phyloP scores from a whole-genome alignment of 92 coral and sea anemone genomes.

The Porites evermanni region DNA sequence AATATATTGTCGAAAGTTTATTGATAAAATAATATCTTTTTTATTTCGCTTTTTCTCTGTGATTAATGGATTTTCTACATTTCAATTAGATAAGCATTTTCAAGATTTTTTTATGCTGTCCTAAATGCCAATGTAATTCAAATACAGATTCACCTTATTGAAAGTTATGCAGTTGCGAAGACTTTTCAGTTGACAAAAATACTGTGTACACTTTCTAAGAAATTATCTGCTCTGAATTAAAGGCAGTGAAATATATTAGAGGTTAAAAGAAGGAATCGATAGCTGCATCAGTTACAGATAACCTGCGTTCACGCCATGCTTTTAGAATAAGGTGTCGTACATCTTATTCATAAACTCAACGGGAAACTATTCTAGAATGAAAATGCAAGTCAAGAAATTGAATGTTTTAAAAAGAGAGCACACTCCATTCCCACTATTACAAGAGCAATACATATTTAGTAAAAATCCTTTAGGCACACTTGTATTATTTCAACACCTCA shows the following conservation, averaged over 20 bases:
- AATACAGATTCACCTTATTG: background rate
- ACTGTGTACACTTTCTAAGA: too few species aligned
- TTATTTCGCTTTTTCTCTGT: background rate
- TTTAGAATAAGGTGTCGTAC: background rate
- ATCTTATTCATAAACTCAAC: background rate
- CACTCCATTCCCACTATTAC: background rate
- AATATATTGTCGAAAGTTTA: background rate
- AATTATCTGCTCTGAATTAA: background rate
- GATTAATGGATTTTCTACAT: background rate
- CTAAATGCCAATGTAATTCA: too few species aligned
- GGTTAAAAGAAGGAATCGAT: too few species aligned
- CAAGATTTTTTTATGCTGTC: background rate
- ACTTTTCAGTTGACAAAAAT: too few species aligned
- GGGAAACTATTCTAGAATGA: slow-evolving; percentile 1
- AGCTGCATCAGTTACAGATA: background rate
- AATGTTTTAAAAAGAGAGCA: slow-evolving; percentile 22
- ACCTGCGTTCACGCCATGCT: background rate
- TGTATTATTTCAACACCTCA: background rate
- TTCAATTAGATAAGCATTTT: background rate
- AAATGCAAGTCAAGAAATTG: slow-evolving; percentile 15
- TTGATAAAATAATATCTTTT: background rate
- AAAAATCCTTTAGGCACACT: slow-evolving; percentile 12
- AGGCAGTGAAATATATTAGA: background rate
- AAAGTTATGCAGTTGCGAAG: too few species aligned
- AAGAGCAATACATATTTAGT: slow-evolving; percentile 1